Evolutionary conservation across 2,888 invertebrate genomes (phyloP).

Genomic region (Oscheius myriophilus): DNA sequence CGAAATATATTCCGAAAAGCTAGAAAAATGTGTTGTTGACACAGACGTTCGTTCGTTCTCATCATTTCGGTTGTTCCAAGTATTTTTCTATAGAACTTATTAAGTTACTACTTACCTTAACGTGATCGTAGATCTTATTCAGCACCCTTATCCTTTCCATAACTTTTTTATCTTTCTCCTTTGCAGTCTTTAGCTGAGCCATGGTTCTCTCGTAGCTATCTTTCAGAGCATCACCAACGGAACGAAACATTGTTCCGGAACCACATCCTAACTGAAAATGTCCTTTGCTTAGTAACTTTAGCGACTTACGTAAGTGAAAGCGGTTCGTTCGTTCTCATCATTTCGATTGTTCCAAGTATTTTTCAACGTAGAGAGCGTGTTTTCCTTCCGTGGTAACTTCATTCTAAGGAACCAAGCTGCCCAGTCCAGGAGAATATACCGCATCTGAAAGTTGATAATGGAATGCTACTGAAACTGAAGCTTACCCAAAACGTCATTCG

Average conservation of each 20-base stretch:
- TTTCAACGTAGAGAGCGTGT: slow-evolving; percentile 47
- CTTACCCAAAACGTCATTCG: slow-evolving; percentile 66
- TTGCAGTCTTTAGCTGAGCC: slow-evolving; percentile 39
- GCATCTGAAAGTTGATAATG: slow-evolving; percentile 49
- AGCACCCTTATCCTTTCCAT: slow-evolving; percentile 52
- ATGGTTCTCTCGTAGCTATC: slow-evolving; percentile 58
- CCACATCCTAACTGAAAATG: slow-evolving; percentile 55
- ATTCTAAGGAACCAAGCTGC: slow-evolving; percentile 62
- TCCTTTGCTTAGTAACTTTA: not conserved
- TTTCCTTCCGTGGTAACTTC: slow-evolving; percentile 54
- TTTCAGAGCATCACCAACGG: slow-evolving; percentile 50
- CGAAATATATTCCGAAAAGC: no score
- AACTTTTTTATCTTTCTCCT: slow-evolving; percentile 36
- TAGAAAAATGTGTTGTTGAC: no score
- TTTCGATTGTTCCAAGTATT: slow-evolving; percentile 50
- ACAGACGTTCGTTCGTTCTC: slow-evolving; percentile 50
- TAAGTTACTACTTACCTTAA: slow-evolving; percentile 46
- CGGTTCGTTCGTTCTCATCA: slow-evolving; percentile 50
- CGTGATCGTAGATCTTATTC: slow-evolving; percentile 63
- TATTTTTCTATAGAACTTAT: slow-evolving; percentile 39
- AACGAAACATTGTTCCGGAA: slow-evolving; percentile 47
- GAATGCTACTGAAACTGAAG: no score
- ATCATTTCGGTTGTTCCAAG: slow-evolving; percentile 49
- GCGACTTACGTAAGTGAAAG: slow-evolving; percentile 56
- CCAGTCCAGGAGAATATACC: slow-evolving; percentile 62